phyloP scores from a whole-genome alignment of 1,140 invertebrate species.

The Papilio polytes region DNA sequence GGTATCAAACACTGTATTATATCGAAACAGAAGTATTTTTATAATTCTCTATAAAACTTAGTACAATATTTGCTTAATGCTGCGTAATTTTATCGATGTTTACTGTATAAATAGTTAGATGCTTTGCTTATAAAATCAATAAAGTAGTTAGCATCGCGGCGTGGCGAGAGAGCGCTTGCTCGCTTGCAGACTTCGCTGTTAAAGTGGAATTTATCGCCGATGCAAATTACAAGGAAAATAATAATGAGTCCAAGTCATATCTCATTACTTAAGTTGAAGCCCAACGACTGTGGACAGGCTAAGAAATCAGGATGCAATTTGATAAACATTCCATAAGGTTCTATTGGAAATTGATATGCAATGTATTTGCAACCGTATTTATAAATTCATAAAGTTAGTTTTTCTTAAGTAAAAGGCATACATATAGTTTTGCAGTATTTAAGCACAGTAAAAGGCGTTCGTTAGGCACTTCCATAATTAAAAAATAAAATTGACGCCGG shows the following conservation, averaged over 20 bases:
- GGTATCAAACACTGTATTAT: not conserved
- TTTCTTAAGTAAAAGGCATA: conserved; percentile 32
- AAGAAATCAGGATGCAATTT: conserved; percentile 62
- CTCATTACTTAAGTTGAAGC: conserved; percentile 78
- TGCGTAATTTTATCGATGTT: not conserved
- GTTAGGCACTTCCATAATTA: conserved; percentile 81
- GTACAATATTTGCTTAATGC: not conserved
- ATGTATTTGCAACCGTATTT: conserved; percentile 43
- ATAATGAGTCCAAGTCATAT: conserved; percentile 78
- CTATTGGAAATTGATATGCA: conserved; percentile 33
- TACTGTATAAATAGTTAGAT: not conserved
- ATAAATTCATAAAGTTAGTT: conserved; percentile 31
- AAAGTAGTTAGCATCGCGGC: conserved; percentile 15
- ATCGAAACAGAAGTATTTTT: not conserved
- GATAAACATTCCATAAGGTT: conserved; percentile 44
- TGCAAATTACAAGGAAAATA: conserved; percentile 71
- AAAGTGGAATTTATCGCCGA: conserved; percentile 40
- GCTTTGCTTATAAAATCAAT: conserved; percentile 38
- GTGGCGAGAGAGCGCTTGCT: conserved; percentile 35
- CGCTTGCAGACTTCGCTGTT: conserved; percentile 57
- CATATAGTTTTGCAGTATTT: conserved; percentile 39
- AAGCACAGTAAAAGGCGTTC: conserved; percentile 61
- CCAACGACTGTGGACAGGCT: conserved; percentile 71
- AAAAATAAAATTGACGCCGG: conserved; percentile 77
- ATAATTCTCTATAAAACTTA: not conserved